Evolutionary conservation across 2,797 vertebrate species (phyloP).

Genomic region (Acanthornis magna): DNA sequence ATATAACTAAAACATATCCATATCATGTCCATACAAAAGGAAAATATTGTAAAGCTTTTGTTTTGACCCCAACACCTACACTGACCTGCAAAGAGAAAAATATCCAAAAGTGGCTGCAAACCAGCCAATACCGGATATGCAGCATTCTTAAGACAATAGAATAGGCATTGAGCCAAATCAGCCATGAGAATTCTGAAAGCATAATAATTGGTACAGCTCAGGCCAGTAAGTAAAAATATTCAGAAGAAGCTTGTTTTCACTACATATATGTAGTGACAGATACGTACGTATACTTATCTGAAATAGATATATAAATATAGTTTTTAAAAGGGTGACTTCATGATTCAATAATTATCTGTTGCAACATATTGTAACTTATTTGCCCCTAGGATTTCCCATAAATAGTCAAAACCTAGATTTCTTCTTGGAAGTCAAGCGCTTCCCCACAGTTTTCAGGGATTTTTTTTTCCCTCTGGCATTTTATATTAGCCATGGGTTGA

Average conservation of each 20-base stretch:
- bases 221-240: not conserved
- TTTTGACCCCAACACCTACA: not conserved
- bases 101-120: not conserved
- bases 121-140: not conserved
- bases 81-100: not conserved
- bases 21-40: rapidly evolving
- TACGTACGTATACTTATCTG: not conserved
- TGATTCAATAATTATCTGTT: not conserved
- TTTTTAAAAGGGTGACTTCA: not conserved
- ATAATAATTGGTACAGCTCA: not conserved
- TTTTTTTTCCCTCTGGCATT: not conserved
- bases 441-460: not conserved
- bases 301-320: not conserved
- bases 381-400: not conserved
- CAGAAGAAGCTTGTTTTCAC: not conserved
- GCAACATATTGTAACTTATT: not conserved
- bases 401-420: not conserved
- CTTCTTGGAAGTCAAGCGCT: not conserved
- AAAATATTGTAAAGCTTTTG: not conserved
- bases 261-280: not conserved
- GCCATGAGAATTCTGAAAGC: not conserved
- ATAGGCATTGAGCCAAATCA: not conserved
- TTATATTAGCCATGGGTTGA: not conserved
- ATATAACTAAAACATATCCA: not conserved
- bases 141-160: not conserved